These are phyloP conservation scores for Anoura caudifer DNA, from an alignment of 2,113 vertebrate species.

Conservation along the genomic window DNA sequence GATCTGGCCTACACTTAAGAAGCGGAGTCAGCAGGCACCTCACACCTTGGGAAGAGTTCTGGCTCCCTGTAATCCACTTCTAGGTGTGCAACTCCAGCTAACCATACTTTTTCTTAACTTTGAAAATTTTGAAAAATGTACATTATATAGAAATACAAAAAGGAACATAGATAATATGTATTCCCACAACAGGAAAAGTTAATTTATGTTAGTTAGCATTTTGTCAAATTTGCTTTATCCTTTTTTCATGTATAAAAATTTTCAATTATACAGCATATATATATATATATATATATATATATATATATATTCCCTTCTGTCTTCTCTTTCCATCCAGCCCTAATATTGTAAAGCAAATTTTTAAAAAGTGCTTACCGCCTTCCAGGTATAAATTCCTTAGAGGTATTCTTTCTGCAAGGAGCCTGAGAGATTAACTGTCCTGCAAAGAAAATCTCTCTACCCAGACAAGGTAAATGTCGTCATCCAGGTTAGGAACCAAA, in stretches of 20 bases:
- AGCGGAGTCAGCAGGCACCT: not conserved
- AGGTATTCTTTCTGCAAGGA: not conserved
- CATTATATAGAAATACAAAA: not conserved
- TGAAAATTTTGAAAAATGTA: not conserved
- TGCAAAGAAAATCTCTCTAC: not conserved
- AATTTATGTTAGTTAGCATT: not conserved
- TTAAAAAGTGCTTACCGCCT: not conserved
- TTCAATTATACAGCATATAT: not conserved
- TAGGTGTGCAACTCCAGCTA: not conserved
- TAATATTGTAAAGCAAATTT: not conserved
- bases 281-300: not conserved
- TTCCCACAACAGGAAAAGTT: not conserved
- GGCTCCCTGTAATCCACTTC: not conserved
- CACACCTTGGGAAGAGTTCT: not conserved
- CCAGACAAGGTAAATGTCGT: not conserved
- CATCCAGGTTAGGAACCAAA: not conserved
- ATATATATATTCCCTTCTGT: not conserved
- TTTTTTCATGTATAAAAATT: not conserved
- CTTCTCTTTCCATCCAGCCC: not conserved
- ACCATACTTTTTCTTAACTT: not conserved
- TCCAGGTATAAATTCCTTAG: not conserved
- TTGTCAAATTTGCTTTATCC: not conserved
- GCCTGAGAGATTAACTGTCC: not conserved
- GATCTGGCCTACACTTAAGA: not conserved
- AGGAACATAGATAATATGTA: not conserved